A percentile compares a stretch with the other conserved stretches of the same genome.
Conservation (phyloP, 2,113 vertebrate genomes). For the Bucco capensis region DNA sequence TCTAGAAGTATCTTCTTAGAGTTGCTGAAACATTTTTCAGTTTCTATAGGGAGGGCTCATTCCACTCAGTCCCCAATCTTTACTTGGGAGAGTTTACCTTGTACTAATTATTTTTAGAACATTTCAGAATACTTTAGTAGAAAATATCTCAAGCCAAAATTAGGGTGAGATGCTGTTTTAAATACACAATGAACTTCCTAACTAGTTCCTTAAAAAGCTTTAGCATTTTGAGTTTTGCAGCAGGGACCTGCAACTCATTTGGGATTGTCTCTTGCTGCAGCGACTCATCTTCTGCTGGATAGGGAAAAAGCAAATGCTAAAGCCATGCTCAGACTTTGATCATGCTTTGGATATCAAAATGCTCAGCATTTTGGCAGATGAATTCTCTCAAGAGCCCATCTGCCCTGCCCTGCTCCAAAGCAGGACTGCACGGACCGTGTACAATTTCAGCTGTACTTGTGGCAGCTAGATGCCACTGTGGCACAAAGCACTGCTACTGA, state of each 20-base stretch:
- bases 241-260: background rate
- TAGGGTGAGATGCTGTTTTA: background rate
- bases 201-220: background rate
- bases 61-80: background rate
- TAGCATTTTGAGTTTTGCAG: background rate
- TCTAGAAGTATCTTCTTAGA: background rate
- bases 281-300: background rate
- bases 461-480: constrained; percentile 56
- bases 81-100: background rate
- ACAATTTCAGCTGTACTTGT: background rate
- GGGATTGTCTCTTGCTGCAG: background rate
- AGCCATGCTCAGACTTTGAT: background rate
- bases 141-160: background rate
- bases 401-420: background rate
- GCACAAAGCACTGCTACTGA: constrained; percentile 3
- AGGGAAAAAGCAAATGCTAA: background rate
- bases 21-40: background rate
- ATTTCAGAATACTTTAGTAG: background rate
- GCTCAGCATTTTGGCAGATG: constrained; percentile 24
- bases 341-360: background rate
- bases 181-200: background rate
- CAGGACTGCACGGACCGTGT: background rate
- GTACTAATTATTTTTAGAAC: background rate
- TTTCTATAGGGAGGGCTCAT: background rate
- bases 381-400: background rate